A percentile compares a stretch with the other conserved stretches of the same genome.
Conservation (phyloP, 1,140 invertebrate species). For the Hyposmocoma kahamanoa region DNA sequence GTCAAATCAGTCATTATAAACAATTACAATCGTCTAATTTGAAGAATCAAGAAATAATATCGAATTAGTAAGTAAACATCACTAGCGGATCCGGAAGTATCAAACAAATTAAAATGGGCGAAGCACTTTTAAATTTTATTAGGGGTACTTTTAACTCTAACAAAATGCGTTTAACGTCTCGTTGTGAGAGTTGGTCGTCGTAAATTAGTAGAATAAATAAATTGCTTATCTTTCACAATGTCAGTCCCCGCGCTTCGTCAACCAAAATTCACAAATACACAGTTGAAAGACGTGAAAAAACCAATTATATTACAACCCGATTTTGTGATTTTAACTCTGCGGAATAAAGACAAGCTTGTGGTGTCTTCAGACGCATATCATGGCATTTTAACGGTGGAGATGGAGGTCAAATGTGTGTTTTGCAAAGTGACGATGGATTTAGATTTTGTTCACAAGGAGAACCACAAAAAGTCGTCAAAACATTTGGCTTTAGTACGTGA, state of each 20-base stretch:
- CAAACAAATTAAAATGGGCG: too few relatives aligned
- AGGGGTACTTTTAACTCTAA: too few relatives aligned
- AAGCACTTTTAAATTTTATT: too few relatives aligned
- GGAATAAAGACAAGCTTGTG: constrained; percentile 26
- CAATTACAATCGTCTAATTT: too few relatives aligned
- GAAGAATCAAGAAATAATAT: too few relatives aligned
- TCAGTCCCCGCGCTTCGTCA: constrained; percentile 29
- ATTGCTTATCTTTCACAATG: too few relatives aligned
- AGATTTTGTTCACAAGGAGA: constrained; percentile 21
- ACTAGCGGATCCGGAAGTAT: too few relatives aligned
- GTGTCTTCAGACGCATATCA: constrained; percentile 36
- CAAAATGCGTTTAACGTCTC: too few relatives aligned
- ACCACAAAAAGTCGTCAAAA: constrained; percentile 20
- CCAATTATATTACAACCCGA: constrained; percentile 9
- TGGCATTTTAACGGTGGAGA: constrained; percentile 24
- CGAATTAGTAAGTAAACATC: too few relatives aligned
- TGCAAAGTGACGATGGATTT: constrained; percentile 26
- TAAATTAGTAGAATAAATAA: too few relatives aligned
- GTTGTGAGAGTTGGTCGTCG: too few relatives aligned
- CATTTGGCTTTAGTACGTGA: constrained; percentile 23
- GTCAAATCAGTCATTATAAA: too few relatives aligned
- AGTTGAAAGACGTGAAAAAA: constrained; percentile 12
- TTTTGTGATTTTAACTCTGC: constrained; percentile 34
- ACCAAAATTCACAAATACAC: constrained; percentile 18
- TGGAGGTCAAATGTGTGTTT: constrained; percentile 30